Evolutionary conservation across 2,888 invertebrate genomes (phyloP).

Genomic region (Ferrisia virgata): DNA sequence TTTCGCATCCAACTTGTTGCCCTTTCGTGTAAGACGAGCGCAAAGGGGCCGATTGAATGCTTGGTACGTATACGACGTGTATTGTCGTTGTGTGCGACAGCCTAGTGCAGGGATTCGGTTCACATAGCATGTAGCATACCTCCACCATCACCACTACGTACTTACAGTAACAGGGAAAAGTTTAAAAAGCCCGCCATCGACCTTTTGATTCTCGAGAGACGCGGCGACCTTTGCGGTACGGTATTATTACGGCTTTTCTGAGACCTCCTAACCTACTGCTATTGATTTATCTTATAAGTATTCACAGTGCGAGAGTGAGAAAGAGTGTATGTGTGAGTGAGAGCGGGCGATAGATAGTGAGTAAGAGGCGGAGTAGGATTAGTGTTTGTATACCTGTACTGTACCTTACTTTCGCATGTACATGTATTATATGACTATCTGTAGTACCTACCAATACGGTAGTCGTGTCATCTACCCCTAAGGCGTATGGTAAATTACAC

Average conservation of each 20-base stretch:
- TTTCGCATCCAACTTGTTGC: too few relatives aligned
- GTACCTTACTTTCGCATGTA: not conserved
- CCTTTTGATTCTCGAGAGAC: conserved; percentile 8
- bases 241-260: conserved; percentile 17
- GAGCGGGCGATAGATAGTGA: not conserved
- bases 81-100: too few relatives aligned
- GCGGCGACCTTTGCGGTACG: not conserved
- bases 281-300: conserved; percentile 39
- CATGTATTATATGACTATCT: not conserved
- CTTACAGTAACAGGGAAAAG: not conserved
- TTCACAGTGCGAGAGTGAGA: not conserved
- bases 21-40: too few relatives aligned
- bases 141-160: not conserved
- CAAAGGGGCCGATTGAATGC: too few relatives aligned
- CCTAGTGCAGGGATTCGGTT: not conserved
- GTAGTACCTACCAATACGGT: too few relatives aligned
- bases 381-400: not conserved
- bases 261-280: conserved; percentile 35
- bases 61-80: too few relatives aligned
- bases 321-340: not conserved
- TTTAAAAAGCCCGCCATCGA: not conserved
- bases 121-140: too few relatives aligned
- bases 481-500: not conserved
- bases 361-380: not conserved
- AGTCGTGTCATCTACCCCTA: too few relatives aligned